Evolutionary conservation across 2,888 invertebrate species (phyloP).

Genomic region (Spisula subtruncata): DNA sequence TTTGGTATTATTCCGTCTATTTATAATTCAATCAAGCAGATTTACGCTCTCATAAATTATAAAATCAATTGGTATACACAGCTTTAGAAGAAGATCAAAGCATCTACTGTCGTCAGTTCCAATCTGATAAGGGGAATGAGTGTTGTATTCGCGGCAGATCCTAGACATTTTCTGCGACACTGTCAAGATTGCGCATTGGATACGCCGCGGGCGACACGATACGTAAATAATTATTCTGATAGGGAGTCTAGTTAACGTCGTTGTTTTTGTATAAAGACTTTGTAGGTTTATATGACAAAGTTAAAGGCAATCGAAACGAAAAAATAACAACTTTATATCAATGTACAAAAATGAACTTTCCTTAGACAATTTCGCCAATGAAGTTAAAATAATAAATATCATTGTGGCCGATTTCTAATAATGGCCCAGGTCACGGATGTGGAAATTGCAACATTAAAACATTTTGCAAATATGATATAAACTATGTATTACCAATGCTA

Average conservation of each 20-base stretch:
- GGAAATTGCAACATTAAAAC: too few relatives aligned
- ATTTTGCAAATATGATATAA: too few relatives aligned
- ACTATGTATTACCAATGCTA: too few relatives aligned
- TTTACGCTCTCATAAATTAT: slow-evolving; percentile 22
- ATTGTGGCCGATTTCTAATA: too few relatives aligned
- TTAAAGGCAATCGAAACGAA: too few relatives aligned
- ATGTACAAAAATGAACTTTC: too few relatives aligned
- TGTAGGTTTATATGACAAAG: too few relatives aligned
- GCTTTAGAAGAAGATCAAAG: not conserved
- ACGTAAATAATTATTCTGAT: not conserved
- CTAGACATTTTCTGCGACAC: not conserved
- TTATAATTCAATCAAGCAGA: slow-evolving; percentile 11
- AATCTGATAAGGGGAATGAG: not conserved
- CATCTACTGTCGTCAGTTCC: not conserved
- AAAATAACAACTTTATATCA: too few relatives aligned
- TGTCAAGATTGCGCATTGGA: not conserved
- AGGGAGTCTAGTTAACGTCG: not conserved
- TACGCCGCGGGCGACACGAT: not conserved
- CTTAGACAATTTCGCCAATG: too few relatives aligned
- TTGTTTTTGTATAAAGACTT: not conserved
- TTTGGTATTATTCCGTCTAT: not conserved
- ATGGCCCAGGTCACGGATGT: too few relatives aligned
- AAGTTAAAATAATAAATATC: too few relatives aligned
- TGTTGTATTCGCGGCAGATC: not conserved
- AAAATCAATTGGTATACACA: not conserved